Percentiles rank a stretch among this genome's conserved stretches.
These are phyloP conservation scores for Hypanus sabinus DNA, from an alignment of 2,113 vertebrate genomes.

Conservation along the genomic window DNA sequence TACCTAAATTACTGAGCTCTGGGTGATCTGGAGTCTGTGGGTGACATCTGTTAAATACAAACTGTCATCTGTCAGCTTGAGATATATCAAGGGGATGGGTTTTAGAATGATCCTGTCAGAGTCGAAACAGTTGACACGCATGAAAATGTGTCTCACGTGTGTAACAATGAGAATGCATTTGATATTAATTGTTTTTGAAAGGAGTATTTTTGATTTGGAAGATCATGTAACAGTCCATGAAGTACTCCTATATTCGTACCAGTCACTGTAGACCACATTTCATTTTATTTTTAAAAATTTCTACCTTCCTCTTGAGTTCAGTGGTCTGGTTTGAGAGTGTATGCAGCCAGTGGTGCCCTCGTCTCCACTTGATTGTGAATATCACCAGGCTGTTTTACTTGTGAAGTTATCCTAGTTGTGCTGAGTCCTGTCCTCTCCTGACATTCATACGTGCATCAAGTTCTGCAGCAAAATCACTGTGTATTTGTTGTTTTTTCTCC, in stretches of 20 bases:
- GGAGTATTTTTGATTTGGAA: slow-evolving; percentile 11
- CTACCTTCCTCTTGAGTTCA: not conserved
- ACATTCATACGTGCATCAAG: not conserved
- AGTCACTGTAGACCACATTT: not conserved
- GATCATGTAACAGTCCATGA: slow-evolving; percentile 20
- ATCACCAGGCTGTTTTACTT: not conserved
- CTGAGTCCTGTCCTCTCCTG: not conserved
- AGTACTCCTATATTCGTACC: not conserved
- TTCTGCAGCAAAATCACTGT: not conserved
- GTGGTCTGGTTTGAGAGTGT: not conserved
- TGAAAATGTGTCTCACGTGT: slow-evolving; percentile 22
- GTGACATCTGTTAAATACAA: slow-evolving; percentile 32
- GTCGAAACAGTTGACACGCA: not conserved
- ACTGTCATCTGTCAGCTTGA: slow-evolving; percentile 25
- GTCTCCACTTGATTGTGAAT: not conserved
- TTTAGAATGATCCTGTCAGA: slow-evolving; percentile 5
- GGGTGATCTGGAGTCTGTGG: slow-evolving; percentile 30
- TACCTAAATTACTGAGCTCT: slow-evolving; percentile 29
- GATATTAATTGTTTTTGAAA: slow-evolving; percentile 24
- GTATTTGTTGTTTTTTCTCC: not conserved
- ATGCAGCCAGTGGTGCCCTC: not conserved
- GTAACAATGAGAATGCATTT: slow-evolving; percentile 7
- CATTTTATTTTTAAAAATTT: not conserved
- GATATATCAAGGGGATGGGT: not conserved
- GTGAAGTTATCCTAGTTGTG: not conserved